Evolutionary conservation across 2,888 invertebrate genomes (phyloP), one percentile per base, ranked within the genome.

Genomic region (Adela reaumurella): DNA sequence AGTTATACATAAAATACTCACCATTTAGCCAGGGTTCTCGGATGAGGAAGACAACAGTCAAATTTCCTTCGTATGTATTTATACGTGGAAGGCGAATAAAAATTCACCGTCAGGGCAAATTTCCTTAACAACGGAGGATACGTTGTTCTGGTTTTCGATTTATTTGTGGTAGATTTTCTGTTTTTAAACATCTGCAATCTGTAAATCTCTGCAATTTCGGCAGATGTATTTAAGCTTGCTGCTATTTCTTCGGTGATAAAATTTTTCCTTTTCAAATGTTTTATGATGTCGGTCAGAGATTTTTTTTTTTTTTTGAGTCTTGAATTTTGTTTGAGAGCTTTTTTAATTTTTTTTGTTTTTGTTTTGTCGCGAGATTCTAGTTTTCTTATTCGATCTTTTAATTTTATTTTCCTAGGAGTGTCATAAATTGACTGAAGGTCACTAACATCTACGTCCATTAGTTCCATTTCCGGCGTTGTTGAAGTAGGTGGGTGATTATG

Each of bases 171-270:
- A 10, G n/a, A n/a, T n/a, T n/a, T n/a, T n/a, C n/a, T n/a, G n/a
- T 24, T 24, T 24, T 24, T 24, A 6, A 24, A 6, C 24, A 42
- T 45, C 42, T 46, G 19, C 28, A 45, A 44, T 20, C 19, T 29
- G 19, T 17, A 43, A 17, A 20, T 5, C 28, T 47, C 14, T 28
- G 43, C n/a, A n/a, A 17, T 6, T 43, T 47, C 43, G 47, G 43
- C 19, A 47, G 28, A 1, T 47, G 42, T 43, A 42, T 46, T 43
- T 3, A 42, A 28, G 43, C 18, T 14, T 17, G 43, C 8, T 43
- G 43, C 24, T 24, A 45, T 43, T n/a, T 47, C 11, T 47, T 50
- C 28, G 24, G 47, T 18, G 45, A 50, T 24, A 42, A 47, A 24
- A 47, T 47, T 42, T 10, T 50, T 24, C 19, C 46, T 2, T 47